Evolutionary conservation across 2,888 invertebrate genomes (phyloP).

Genomic region (Liopterus haemorrhoidalis): DNA sequence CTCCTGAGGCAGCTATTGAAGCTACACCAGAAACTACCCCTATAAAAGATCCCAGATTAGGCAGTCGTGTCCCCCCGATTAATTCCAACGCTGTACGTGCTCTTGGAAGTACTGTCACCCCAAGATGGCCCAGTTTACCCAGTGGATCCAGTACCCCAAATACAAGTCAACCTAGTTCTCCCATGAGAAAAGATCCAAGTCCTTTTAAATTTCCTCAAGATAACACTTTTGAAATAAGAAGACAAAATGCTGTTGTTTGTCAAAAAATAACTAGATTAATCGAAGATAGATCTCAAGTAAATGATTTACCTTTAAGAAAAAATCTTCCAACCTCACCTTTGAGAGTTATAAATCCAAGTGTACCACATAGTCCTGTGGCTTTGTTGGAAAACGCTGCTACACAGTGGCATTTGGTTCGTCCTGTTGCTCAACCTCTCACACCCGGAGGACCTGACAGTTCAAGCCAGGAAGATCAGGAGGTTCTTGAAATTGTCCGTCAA

Average conservation of each 20-base stretch:
- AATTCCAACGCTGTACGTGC: slow-evolving; percentile 64
- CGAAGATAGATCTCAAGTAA: slow-evolving; percentile 46
- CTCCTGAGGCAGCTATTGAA: slow-evolving; percentile 82
- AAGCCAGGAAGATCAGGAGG: slow-evolving; percentile 50
- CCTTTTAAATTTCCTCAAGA: slow-evolving; percentile 48
- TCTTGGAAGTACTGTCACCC: slow-evolving; percentile 48
- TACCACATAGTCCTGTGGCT: slow-evolving; percentile 47
- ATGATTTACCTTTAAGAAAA: slow-evolving; percentile 39
- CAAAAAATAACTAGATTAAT: slow-evolving; percentile 48
- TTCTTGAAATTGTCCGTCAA: slow-evolving; percentile 50
- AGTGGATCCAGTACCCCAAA: slow-evolving; percentile 44
- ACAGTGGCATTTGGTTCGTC: slow-evolving; percentile 40
- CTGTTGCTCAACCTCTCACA: slow-evolving; percentile 38
- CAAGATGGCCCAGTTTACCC: slow-evolving; percentile 38
- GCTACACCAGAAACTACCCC: slow-evolving; percentile 87
- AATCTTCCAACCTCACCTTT: slow-evolving; percentile 28
- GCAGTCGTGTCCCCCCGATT: slow-evolving; percentile 43
- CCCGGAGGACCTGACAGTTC: slow-evolving; percentile 26
- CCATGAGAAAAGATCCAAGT: slow-evolving; percentile 58
- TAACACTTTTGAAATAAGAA: slow-evolving; percentile 18
- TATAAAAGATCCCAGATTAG: slow-evolving; percentile 51
- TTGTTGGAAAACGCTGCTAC: slow-evolving; percentile 34
- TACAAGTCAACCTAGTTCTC: slow-evolving; percentile 63
- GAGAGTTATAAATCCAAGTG: slow-evolving; percentile 28
- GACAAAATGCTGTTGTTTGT: slow-evolving; percentile 33